phyloP scores from a whole-genome alignment of 2,888 invertebrate genomes.

The Agrotis clavis region DNA sequence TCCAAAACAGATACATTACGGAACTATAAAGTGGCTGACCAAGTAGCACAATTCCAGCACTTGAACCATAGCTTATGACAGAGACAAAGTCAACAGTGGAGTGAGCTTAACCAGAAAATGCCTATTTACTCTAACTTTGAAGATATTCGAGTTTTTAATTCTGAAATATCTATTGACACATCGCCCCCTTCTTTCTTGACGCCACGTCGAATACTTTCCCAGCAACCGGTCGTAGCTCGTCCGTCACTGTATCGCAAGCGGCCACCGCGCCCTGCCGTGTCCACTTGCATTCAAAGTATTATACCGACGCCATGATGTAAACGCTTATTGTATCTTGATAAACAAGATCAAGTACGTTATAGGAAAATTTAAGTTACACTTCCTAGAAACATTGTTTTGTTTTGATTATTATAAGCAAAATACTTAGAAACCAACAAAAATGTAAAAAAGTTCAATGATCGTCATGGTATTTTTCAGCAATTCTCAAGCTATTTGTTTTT shows the following conservation, averaged over 20 bases:
- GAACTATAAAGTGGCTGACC: not conserved
- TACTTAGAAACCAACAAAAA: no score
- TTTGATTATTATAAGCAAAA: no score
- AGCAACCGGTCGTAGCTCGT: slow-evolving; percentile 53
- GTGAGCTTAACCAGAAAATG: no score
- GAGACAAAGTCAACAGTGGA: no score
- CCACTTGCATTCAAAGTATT: slow-evolving; percentile 2
- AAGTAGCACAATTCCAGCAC: not conserved
- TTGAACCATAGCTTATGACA: not conserved
- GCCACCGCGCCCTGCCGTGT: slow-evolving; percentile 28
- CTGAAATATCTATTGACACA: not conserved
- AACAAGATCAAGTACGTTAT: no score
- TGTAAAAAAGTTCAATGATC: not conserved
- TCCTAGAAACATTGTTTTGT: no score
- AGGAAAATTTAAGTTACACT: no score
- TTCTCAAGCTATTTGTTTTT: not conserved
- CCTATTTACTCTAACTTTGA: no score
- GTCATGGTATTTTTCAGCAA: not conserved
- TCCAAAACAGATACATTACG: not conserved
- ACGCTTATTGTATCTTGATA: slow-evolving; percentile 13
- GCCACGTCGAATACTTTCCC: slow-evolving; percentile 51
- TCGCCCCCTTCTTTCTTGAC: slow-evolving; percentile 25
- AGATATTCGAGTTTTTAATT: no score
- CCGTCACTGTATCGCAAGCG: slow-evolving; percentile 49
- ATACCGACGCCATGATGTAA: slow-evolving; percentile 15